Percentiles rank a stretch among this genome's conserved stretches.
Evolutionary conservation across 2,888 invertebrate genomes (phyloP).

Genomic region (Branchipolynoe longqiensis): DNA sequence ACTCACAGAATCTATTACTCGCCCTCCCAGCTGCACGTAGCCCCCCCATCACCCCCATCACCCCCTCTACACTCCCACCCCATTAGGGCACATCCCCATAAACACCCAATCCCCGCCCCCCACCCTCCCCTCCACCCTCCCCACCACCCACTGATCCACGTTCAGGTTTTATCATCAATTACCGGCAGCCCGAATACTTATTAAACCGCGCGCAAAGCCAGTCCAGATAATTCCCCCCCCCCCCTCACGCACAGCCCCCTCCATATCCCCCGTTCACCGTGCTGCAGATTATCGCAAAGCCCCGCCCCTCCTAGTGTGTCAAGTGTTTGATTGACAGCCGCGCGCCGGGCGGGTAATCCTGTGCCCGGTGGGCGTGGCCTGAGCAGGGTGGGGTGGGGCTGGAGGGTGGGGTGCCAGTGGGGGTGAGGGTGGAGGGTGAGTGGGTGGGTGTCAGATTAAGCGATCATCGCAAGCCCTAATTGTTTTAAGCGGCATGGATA

Average conservation of each 20-base stretch:
- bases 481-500: constrained; percentile 44
- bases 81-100: no score
- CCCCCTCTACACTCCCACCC: no score
- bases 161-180: constrained; percentile 39
- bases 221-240: constrained; percentile 1
- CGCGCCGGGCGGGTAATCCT: no score
- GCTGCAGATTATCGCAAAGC: constrained; percentile 17
- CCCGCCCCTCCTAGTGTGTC: constrained; percentile 22
- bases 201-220: constrained; percentile 12
- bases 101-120: no score
- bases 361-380: constrained; percentile 21
- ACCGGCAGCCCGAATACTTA: constrained; percentile 19
- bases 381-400: no score
- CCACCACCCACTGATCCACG: neutral
- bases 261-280: neutral
- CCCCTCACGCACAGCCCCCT: no score
- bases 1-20: no score
- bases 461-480: constrained; percentile 27
- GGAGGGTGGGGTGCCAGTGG: no score
- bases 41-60: no score
- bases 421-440: no score
- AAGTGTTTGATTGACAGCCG: constrained; percentile 3
- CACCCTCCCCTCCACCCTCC: neutral
- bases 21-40: no score
- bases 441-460: constrained; percentile 15